phyloP scores from a whole-genome alignment of 1,140 invertebrate species.

The Papilio polytes region DNA sequence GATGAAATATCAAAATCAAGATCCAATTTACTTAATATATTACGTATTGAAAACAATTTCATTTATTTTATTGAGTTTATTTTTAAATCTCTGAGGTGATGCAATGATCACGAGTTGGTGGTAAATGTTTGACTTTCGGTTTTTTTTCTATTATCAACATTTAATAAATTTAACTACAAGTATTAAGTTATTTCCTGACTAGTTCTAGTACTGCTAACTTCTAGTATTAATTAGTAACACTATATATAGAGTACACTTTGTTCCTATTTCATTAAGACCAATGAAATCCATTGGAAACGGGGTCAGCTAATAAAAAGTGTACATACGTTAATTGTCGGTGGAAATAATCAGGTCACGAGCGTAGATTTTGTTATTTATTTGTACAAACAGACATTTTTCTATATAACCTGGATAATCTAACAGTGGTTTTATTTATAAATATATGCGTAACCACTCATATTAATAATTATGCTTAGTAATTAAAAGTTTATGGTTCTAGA shows the following conservation, averaged over 20 bases:
- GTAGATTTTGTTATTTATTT: conserved; percentile 6
- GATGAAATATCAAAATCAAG: not conserved
- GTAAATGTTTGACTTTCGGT: not conserved
- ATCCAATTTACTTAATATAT: not conserved
- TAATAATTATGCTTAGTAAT: too few relatives aligned
- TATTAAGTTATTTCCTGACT: not conserved
- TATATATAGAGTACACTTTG: not conserved
- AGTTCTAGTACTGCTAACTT: not conserved
- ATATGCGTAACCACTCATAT: too few relatives aligned
- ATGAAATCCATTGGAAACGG: not conserved
- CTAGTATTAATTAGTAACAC: not conserved
- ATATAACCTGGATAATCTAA: not conserved
- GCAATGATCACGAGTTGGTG: not conserved
- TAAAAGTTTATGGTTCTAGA: too few relatives aligned
- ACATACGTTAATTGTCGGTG: not conserved
- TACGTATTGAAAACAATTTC: not conserved
- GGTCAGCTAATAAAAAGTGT: not conserved
- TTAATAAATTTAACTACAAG: too few relatives aligned
- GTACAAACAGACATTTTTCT: not conserved
- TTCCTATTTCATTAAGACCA: not conserved
- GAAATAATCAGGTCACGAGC: not conserved
- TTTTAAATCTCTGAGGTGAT: not conserved
- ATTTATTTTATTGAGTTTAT: not conserved
- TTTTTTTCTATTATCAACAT: not conserved
- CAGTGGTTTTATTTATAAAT: not conserved